Base-by-base conservation (phyloP, 2,113 vertebrate genomes). In the Heterochromis multidens region DNA sequence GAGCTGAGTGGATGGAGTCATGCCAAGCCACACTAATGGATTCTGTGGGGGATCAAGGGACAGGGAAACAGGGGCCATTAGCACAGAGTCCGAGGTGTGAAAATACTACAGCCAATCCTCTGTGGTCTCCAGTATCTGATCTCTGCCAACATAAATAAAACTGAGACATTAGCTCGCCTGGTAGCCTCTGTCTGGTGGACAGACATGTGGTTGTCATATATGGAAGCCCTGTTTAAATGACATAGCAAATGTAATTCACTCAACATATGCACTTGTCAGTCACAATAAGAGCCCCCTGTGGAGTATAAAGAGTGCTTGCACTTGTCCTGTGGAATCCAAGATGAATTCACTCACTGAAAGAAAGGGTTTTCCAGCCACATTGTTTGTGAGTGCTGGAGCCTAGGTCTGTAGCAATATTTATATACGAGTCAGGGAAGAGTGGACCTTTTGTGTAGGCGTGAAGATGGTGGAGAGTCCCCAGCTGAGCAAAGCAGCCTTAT, bases 211-310 rank as follows among this genome's bases (percentile, higher is more conserved):
- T 86, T 84, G 91, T 87, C 92, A 78, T 87, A 92, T 88, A 87
- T 91, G 74, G 91, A 90, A 93, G 89, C 84, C 67, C 88, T 80
- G 86, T 94, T 95, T 94, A 93, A 96, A 95, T 95, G 94, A 95
- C 95, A 95, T 46, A 81, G 87, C 85, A 83, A 93, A 90, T 92
- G 74, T 92, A 92, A 95, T 96, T 95, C 91, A 88, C 92, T 93
- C 87, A 88, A 92, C 95, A 95, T 94, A 90, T 95, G 94, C 92
- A 95, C 94, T 90, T n/a, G 94, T 95, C 95, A 92, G 86, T 96
- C 93, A 95, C 60, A 11, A 82, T 95, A 95, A 93, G 85, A 77
- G 87, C 76, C 54, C 93, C 86, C 90, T 59, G 43, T 7, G 81
- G 92, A 89, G 90, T 49, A 60, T 37, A 91, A 82, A 83, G 87